Evolutionary conservation across 2,888 invertebrate species (phyloP).

Genomic region (Drosophila parthenogenetica): DNA sequence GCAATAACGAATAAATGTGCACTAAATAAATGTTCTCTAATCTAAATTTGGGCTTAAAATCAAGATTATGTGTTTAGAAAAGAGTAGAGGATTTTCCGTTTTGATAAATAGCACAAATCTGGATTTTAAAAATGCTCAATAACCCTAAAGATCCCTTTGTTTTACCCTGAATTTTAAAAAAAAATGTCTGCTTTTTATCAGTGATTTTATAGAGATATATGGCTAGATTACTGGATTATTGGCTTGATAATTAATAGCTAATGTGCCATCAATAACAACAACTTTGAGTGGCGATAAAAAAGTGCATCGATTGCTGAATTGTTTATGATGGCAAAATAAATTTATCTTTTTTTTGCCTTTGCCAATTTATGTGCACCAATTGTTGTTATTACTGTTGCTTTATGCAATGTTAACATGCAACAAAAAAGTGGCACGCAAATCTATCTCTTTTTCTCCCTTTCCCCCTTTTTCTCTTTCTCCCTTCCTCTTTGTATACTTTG

Average conservation of each 20-base stretch:
- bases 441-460: background rate
- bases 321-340: conserved; percentile 59
- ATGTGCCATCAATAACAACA: conserved; percentile 66
- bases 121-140: no score
- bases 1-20: background rate
- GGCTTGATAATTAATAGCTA: conserved; percentile 55
- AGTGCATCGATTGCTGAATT: conserved; percentile 39
- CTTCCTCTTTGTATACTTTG: background rate
- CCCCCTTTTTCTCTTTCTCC: no score
- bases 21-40: no score
- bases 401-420: conserved; percentile 71
- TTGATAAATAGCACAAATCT: no score
- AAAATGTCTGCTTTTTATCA: no score
- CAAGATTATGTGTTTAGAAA: no score
- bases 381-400: conserved; percentile 41
- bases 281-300: conserved; percentile 22
- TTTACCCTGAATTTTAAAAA: no score
- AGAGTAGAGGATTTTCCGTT: no score
- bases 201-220: conserved; percentile 4
- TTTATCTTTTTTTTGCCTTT: conserved; percentile 39
- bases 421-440: conserved; percentile 43
- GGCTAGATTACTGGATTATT: background rate
- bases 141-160: no score
- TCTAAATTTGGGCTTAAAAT: no score
- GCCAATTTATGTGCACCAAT: conserved; percentile 59